Percentiles rank a stretch among this genome's conserved stretches.
These are phyloP conservation scores for Akabosia matsudoensis DNA, from an alignment of 1,140 invertebrate species.

Conservation along the genomic window DNA sequence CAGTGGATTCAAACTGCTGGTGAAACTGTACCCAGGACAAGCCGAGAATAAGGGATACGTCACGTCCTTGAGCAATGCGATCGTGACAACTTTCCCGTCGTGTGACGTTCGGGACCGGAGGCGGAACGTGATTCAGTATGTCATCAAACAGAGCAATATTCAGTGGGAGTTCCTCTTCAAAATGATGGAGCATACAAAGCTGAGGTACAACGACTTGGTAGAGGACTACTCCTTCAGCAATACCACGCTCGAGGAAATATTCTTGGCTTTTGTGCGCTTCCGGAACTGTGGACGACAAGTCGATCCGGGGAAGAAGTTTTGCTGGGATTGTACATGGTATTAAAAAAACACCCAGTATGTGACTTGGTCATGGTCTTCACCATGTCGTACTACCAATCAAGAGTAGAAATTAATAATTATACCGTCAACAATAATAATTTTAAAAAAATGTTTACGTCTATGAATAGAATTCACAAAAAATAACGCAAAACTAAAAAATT, in stretches of 20 bases:
- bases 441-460: no score
- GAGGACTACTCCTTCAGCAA: constrained; percentile 6
- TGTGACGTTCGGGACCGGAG: background rate
- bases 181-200: constrained; percentile 6
- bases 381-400: no score
- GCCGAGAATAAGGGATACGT: background rate
- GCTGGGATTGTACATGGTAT: no score
- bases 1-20: background rate
- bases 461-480: no score
- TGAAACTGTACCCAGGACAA: background rate
- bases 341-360: no score
- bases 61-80: background rate
- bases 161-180: background rate
- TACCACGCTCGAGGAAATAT: background rate
- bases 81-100: background rate
- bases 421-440: no score
- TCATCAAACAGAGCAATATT: background rate
- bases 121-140: constrained; percentile 6
- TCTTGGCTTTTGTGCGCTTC: background rate
- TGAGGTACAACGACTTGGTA: constrained; percentile 6
- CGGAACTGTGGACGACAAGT: constrained; percentile 10
- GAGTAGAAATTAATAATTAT: no score
- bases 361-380: no score
- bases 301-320: no score
- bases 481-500: no score